Conservation (phyloP, 2,888 invertebrate genomes). For the Volucella bombylans region DNA sequence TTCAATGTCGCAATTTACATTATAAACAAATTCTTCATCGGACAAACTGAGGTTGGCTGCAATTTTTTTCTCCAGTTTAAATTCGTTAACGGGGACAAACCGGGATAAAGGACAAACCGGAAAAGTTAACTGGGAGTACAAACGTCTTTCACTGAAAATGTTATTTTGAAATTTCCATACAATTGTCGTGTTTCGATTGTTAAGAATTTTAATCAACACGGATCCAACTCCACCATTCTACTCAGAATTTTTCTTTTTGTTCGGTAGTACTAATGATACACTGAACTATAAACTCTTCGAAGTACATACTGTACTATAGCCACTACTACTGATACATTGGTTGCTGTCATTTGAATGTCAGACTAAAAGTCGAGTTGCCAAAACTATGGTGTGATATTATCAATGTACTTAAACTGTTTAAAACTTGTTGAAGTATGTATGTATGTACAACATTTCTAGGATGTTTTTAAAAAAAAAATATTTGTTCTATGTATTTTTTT, state of each 20-base stretch:
- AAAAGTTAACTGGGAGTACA: neutral
- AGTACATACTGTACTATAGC: neutral
- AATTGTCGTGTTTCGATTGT: conserved; percentile 27
- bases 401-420: too few relatives aligned
- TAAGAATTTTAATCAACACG: conserved; percentile 57
- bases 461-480: too few relatives aligned
- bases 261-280: conserved; percentile 40
- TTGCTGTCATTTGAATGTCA: conserved; percentile 22
- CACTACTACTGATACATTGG: conserved; percentile 26
- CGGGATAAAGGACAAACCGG: conserved; percentile 15
- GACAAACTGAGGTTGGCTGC: conserved; percentile 79
- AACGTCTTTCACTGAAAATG: neutral
- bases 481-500: too few relatives aligned
- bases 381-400: neutral
- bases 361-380: conserved; percentile 12
- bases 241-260: conserved; percentile 61
- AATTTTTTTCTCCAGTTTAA: conserved; percentile 76
- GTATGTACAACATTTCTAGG: too few relatives aligned
- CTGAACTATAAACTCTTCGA: conserved; percentile 39
- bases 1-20: conserved; percentile 81
- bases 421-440: too few relatives aligned
- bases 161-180: conserved; percentile 19
- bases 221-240: conserved; percentile 66
- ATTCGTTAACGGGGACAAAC: conserved; percentile 30
- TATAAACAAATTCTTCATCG: conserved; percentile 82